A percentile compares a stretch with the other conserved stretches of the same genome.
These are phyloP conservation scores for Sycophaga agraensis DNA, from an alignment of 1,140 invertebrate species.

Conservation along the genomic window DNA sequence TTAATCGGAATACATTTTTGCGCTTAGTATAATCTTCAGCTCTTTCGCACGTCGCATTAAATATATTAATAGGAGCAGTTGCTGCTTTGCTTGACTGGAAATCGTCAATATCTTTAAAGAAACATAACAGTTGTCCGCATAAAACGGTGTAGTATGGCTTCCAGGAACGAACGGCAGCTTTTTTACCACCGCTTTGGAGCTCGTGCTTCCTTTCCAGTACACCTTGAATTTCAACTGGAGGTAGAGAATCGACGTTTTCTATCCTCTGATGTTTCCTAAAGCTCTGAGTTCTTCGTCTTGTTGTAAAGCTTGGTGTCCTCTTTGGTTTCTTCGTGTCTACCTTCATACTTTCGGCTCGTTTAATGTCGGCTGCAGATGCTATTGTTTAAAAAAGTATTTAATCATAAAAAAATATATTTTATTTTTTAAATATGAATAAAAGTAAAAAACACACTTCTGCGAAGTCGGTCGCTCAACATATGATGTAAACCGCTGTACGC, in stretches of 20 bases:
- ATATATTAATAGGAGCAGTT: conserved; percentile 85
- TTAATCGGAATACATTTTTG: conserved; percentile 89
- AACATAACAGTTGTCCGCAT: conserved; percentile 94
- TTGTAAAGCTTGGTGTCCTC: conserved; percentile 92
- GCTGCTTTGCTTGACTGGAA: conserved; percentile 86
- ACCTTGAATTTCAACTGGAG: conserved; percentile 90
- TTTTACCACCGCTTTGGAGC: conserved; percentile 87
- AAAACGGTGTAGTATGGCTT: conserved; percentile 91
- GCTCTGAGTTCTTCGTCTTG: conserved; percentile 83
- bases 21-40: conserved; percentile 94
- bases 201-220: conserved; percentile 94
- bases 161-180: conserved; percentile 93
- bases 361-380: conserved; percentile 64
- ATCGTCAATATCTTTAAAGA: conserved; percentile 95
- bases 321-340: conserved; percentile 75
- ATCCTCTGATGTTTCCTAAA: conserved; percentile 77
- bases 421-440: conserved; percentile 18
- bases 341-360: conserved; percentile 87
- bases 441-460: conserved; percentile 57
- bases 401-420: conserved; percentile 1
- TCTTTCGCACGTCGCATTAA: conserved; percentile 79
- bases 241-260: conserved; percentile 72
- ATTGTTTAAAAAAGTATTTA: background rate
- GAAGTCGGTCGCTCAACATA: conserved; percentile 72
- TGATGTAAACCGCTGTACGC: conserved; percentile 62